phyloP scores from a whole-genome alignment of 2,888 invertebrate species.

The Drosophila paranaensis region DNA sequence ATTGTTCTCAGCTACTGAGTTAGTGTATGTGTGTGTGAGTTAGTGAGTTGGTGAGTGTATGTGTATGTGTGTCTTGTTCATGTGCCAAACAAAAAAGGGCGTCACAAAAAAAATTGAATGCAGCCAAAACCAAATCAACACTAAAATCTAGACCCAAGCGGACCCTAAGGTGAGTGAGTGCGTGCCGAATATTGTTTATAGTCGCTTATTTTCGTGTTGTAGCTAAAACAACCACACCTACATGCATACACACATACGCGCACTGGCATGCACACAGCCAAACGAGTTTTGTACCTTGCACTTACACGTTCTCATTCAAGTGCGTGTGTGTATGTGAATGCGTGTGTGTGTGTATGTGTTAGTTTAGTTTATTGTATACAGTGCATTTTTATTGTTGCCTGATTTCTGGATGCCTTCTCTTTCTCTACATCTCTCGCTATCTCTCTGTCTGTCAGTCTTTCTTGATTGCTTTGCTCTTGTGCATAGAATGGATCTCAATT shows the following conservation, averaged over 20 bases:
- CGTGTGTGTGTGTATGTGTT: constrained; percentile 10
- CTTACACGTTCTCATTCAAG: constrained; percentile 22
- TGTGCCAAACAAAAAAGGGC: constrained; percentile 73
- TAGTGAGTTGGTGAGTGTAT: neutral
- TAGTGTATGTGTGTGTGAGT: neutral
- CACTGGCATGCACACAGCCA: constrained; percentile 7
- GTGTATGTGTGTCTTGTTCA: constrained; percentile 28
- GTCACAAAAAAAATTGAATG: constrained; percentile 68
- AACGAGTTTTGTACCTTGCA: constrained; percentile 35
- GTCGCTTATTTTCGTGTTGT: constrained; percentile 37
- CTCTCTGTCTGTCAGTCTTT: neutral
- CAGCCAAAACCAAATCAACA: constrained; percentile 54
- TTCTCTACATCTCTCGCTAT: neutral
- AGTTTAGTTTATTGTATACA: constrained; percentile 40
- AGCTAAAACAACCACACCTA: constrained; percentile 29
- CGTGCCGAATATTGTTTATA: constrained; percentile 73
- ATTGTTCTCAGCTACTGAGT: constrained; percentile 26
- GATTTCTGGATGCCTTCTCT: constrained; percentile 18
- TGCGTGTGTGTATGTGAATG: constrained; percentile 14
- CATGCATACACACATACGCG: constrained; percentile 30
- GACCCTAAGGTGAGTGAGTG: constrained; percentile 72
- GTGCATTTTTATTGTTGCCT: constrained; percentile 47
- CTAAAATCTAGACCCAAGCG: constrained; percentile 25
- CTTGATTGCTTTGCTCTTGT: constrained; percentile 7
- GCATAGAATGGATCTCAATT: constrained; percentile 54